Evolutionary conservation across 2,888 invertebrate genomes (phyloP).

Genomic region (Phalangium opilio): DNA sequence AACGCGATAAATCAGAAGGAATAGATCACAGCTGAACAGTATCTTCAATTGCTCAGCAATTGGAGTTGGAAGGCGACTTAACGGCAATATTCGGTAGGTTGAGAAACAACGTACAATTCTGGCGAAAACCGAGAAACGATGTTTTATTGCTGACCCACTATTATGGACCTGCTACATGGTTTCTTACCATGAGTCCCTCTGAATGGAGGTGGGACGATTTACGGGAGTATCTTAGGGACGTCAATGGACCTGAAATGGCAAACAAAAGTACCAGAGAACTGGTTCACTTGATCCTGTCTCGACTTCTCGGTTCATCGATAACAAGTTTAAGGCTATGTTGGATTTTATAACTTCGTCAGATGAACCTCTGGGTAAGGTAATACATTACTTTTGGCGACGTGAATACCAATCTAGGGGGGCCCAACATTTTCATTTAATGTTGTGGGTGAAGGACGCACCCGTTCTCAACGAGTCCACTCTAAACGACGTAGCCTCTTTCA

Average conservation of each 20-base stretch:
- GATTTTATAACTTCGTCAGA: not conserved
- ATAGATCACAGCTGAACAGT: not conserved
- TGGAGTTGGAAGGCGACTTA: not conserved
- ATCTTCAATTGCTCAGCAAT: no score
- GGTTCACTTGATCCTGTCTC: not conserved
- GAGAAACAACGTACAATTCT: not conserved
- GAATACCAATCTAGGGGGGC: not conserved
- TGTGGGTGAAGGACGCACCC: not conserved
- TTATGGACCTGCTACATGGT: slow-evolving; percentile 3
- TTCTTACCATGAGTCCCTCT: not conserved
- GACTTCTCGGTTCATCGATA: not conserved
- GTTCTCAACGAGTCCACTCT: not conserved
- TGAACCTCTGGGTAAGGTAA: no score
- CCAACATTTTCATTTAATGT: slow-evolving; percentile 1
- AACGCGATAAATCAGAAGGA: not conserved
- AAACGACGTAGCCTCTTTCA: no score
- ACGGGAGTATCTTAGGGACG: no score
- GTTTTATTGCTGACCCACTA: no score
- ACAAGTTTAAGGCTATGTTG: not conserved
- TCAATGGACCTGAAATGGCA: not conserved
- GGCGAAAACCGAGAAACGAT: not conserved
- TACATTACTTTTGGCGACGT: not conserved
- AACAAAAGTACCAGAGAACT: not conserved
- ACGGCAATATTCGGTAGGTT: slow-evolving; percentile 1
- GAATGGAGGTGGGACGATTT: not conserved